phyloP scores from a whole-genome alignment of 2,113 vertebrate species.

The Trichomycterus rosablanca region DNA sequence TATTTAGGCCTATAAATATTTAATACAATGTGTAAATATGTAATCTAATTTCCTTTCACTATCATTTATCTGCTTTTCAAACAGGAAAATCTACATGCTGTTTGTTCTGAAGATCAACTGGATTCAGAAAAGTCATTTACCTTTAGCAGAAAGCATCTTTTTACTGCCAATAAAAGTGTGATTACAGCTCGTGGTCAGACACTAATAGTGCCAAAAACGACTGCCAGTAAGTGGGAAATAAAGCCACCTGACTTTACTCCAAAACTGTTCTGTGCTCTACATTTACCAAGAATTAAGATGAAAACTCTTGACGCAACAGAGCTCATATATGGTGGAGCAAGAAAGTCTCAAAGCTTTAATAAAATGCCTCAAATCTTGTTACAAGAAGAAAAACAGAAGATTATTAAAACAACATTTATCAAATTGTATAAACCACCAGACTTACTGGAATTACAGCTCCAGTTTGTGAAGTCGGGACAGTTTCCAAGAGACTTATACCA shows the following conservation, averaged over 20 bases:
- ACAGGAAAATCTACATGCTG: conserved; percentile 29
- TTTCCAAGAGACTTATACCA: conserved; percentile 46
- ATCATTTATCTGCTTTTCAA: not conserved
- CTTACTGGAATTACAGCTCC: conserved; percentile 51
- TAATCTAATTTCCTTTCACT: no score
- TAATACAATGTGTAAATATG: no score
- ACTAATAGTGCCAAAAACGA: conserved; percentile 11
- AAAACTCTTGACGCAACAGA: conserved; percentile 4
- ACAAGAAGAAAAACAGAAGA: conserved; percentile 20
- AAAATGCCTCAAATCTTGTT: conserved; percentile 26
- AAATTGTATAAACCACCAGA: conserved; percentile 48
- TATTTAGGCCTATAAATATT: no score
- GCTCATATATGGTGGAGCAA: not conserved
- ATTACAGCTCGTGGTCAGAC: conserved; percentile 41
- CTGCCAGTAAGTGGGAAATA: conserved; percentile 47
- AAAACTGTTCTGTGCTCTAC: conserved; percentile 46
- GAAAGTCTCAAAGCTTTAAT: conserved; percentile 17
- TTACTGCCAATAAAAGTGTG: conserved; percentile 46
- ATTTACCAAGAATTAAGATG: conserved; percentile 34
- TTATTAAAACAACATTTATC: conserved; percentile 47
- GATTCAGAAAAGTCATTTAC: conserved; percentile 22
- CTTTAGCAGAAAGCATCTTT: conserved; percentile 53
- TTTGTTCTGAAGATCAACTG: conserved; percentile 33
- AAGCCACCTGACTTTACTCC: conserved; percentile 63
- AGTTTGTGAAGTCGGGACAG: conserved; percentile 60